These are phyloP conservation scores for Trichogramma evanescens DNA, from an alignment of 2,888 invertebrate species.

Conservation along the genomic window DNA sequence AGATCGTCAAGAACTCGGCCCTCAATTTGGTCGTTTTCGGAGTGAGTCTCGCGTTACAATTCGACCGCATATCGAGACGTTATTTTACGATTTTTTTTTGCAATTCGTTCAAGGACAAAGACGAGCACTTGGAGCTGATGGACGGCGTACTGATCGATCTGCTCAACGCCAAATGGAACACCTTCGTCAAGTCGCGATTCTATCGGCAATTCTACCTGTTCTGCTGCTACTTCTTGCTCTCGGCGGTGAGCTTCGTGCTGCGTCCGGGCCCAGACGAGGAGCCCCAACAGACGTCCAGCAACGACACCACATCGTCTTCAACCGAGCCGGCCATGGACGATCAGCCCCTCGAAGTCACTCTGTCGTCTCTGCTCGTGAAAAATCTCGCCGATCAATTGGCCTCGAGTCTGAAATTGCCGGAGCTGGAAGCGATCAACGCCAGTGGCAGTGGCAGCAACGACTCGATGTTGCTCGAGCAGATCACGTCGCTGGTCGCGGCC, in stretches of 20 bases:
- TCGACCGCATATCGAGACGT: background rate
- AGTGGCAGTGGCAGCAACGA: constrained; percentile 26
- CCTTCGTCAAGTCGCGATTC: constrained; percentile 85
- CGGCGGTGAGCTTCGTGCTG: constrained; percentile 79
- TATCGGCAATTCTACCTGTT: constrained; percentile 89
- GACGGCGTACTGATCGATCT: constrained; percentile 92
- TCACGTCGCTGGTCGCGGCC: constrained; percentile 30
- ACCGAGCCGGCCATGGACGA: constrained; percentile 9
- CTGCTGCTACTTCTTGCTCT: constrained; percentile 81
- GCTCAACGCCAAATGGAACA: constrained; percentile 94
- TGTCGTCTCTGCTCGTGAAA: constrained; percentile 28
- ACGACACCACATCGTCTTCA: constrained; percentile 14
- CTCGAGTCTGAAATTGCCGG: constrained; percentile 25
- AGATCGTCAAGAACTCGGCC: constrained; percentile 92
- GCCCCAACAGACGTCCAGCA: background rate
- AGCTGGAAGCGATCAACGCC: too few species aligned
- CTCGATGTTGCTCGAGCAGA: constrained; percentile 23
- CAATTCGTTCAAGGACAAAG: constrained; percentile 66
- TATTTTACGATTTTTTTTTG: background rate
- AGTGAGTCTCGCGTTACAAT: constrained; percentile 52
- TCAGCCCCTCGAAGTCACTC: constrained; percentile 24
- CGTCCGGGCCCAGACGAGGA: constrained; percentile 67
- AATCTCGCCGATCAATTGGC: constrained; percentile 32
- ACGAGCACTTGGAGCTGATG: constrained; percentile 88
- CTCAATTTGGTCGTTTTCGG: constrained; percentile 94